Evolutionary conservation across 2,888 invertebrate species (phyloP), one percentile per base, ranked within the genome.

Genomic region (Colostygia pectinataria): DNA sequence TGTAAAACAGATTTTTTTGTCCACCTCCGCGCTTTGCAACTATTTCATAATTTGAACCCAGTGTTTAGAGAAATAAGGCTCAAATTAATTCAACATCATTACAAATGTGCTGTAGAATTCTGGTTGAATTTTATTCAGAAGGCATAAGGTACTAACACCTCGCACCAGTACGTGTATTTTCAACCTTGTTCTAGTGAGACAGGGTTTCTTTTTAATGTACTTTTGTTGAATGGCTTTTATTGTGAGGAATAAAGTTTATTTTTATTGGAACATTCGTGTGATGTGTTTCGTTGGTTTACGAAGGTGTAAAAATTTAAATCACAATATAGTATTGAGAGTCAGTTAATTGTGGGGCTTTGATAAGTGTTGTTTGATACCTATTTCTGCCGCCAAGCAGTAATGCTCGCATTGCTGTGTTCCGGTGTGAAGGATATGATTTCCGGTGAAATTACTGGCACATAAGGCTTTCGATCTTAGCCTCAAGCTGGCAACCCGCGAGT

Each of bases 231-330:
- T 10, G 5, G 34, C 37, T 45, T 41, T 44, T 41, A 38, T 37
- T 41, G 37, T 38, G 7, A 32, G 37, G 51, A 37, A 33, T 46
- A 37, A 41, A 23, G 27, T 51, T 42, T 38, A 37, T 46, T 47
- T 45, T 51, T 41, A 41, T 36, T 37, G 31, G 12, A 20, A 9
- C 44, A 29, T 31, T 23, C 24, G 34, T 28, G 44, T 31, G 33
- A 41, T 41, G 23, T 36, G 29, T 36, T 39, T 12, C 12, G 31
- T 15, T 34, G 40, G 28, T 40, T 31, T 40, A 31, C 13, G 13
- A 10, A 45, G 51, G 37, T 47, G 47, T 51, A 51, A 46, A 10
- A 38, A 28, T 37, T 46, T 28, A 38, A 46, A 42, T 32, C 28
- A 9, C 45, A 34, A 41, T 45, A 45, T 37, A n/a, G n/a, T n/a